Evolutionary conservation across 2,113 vertebrate genomes (phyloP).

Genomic region (Cephalopholis sonnerati): DNA sequence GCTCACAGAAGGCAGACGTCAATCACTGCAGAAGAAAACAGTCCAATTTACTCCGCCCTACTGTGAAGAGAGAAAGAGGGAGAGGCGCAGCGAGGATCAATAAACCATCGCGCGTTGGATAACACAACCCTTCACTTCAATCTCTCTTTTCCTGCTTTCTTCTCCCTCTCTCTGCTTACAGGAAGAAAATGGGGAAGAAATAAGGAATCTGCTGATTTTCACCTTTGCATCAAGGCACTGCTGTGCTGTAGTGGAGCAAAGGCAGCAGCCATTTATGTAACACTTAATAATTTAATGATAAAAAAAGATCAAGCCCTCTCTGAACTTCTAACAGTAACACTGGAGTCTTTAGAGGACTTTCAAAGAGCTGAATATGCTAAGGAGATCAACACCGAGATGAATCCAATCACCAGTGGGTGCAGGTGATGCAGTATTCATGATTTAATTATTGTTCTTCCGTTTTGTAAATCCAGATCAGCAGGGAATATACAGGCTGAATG

Average conservation of each 20-base stretch:
- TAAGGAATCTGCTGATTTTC: slow-evolving; percentile 14
- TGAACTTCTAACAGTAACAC: slow-evolving; percentile 9
- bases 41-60: slow-evolving; percentile 63
- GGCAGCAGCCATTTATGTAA: background rate
- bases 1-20: slow-evolving; percentile 50
- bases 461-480: slow-evolving; percentile 29
- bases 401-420: slow-evolving; percentile 8
- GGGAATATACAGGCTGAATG: background rate
- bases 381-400: slow-evolving; percentile 4
- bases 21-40: slow-evolving; percentile 68
- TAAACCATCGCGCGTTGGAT: slow-evolving; percentile 53
- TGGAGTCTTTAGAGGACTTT: background rate
- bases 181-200: slow-evolving; percentile 23
- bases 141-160: background rate
- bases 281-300: slow-evolving; percentile 10
- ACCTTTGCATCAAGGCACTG: background rate
- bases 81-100: slow-evolving; percentile 53
- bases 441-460: slow-evolving; percentile 49
- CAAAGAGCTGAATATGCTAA: background rate
- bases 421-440: slow-evolving; percentile 55
- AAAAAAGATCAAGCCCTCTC: slow-evolving; percentile 4
- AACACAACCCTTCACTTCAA: slow-evolving; percentile 43
- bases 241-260: background rate
- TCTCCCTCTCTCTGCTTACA: slow-evolving; percentile 6
- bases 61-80: slow-evolving; percentile 25